Evolutionary conservation across 2,113 vertebrate species (phyloP), one percentile per base, ranked within the genome.

Genomic region (Dicerorhinus sumatrensis): DNA sequence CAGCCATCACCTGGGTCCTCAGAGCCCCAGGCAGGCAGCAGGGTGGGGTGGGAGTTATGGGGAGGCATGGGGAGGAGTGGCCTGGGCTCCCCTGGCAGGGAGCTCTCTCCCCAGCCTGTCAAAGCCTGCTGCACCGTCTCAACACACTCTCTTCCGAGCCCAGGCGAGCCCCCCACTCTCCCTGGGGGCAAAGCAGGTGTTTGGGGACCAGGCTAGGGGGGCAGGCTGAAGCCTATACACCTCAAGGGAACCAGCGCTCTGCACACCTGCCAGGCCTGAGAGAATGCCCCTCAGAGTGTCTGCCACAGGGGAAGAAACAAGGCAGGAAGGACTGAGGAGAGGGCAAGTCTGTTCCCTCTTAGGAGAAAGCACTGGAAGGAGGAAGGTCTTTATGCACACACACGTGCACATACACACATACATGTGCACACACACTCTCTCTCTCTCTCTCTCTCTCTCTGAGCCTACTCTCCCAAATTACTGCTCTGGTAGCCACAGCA

Each of bases 81-180:
- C 81, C 94, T 51, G 76, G 96, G 58, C n/a, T 48, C 84, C 51
- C 77, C 39, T 85, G 84, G 70, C 95, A 95, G 82, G 80, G 79
- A 12, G 39, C 85, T 75, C 48, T 76, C 94, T 97, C 91, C 77
- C 94, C 92, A 97, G 97, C 95, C 96, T 96, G 95, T 96, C 97
- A 94, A 96, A 98, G 97, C 94, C 20, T 65, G 92, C 96, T 97
- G 12, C 83, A 70, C 95, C 94, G 79, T 80, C 94, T 98, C 97
- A 51, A 79, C 93, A 95, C 97, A 91, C 98, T 97, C 42, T 18
- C 51, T 98, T 84, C 95, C 2, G 79, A 97, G 79, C 93, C 94
- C 84, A 67, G 85, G 93, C 2, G 23, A 97, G 82, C 72, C 98
- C 95, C 95, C 91, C 63, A 80, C 89, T 97, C 94, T 97, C 88